Conservation (phyloP, 2,888 invertebrate genomes). For the Argyra leucocephala region DNA sequence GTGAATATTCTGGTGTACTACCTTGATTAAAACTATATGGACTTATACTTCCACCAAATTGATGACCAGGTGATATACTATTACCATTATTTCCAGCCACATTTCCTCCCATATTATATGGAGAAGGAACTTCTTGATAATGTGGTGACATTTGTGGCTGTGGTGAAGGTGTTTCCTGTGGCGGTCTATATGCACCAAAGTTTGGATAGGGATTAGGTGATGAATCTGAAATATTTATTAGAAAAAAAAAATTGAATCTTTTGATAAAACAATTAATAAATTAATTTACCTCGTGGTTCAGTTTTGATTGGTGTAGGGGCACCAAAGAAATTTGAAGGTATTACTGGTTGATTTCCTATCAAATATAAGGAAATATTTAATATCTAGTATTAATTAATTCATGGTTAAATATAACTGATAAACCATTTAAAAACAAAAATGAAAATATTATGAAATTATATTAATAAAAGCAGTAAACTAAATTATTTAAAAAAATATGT, state of each 20-base stretch:
- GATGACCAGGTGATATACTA: conserved; percentile 25
- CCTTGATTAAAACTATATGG: conserved; percentile 17
- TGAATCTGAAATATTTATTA: conserved; percentile 30
- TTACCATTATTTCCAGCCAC: conserved; percentile 17
- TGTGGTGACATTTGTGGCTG: conserved; percentile 38
- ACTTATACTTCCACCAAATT: conserved; percentile 20
- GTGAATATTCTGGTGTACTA: conserved; percentile 19
- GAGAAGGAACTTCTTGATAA: conserved; percentile 36
- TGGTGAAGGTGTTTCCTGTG: conserved; percentile 40
- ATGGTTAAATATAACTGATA: too few relatives aligned
- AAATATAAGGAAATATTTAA: too few relatives aligned
- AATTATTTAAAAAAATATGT: too few relatives aligned
- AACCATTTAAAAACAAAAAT: too few relatives aligned
- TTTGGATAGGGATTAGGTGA: conserved; percentile 37
- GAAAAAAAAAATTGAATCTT: conserved; percentile 15
- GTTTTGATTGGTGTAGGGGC: conserved; percentile 33
- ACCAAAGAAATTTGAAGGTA: neutral
- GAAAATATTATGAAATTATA: too few relatives aligned
- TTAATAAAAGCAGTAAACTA: too few relatives aligned
- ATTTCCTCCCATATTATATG: conserved; percentile 31
- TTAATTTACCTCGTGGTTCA: conserved; percentile 41
- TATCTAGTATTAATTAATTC: too few relatives aligned
- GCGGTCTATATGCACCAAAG: conserved; percentile 25
- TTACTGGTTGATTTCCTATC: neutral
- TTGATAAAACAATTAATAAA: neutral